Evolutionary conservation across 2,113 vertebrate genomes (phyloP).

Genomic region (Tachycineta bicolor): DNA sequence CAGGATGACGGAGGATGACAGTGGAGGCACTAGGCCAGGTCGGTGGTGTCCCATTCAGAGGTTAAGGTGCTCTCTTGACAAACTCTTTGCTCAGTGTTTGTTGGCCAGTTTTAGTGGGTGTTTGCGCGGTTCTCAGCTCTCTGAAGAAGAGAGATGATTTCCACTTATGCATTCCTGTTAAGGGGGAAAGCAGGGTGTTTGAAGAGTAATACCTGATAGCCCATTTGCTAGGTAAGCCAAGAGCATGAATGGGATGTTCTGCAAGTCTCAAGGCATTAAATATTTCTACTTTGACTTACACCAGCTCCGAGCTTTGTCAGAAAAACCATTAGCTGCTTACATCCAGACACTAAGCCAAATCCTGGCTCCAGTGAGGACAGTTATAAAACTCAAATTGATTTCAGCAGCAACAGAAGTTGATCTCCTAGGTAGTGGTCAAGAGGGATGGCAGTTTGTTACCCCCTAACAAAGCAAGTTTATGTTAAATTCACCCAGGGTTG

Average conservation of each 20-base stretch:
- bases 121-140: neutral
- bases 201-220: neutral
- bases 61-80: neutral
- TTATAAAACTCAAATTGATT: slow-evolving; percentile 21
- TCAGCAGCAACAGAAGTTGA: neutral
- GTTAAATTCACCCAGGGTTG: neutral
- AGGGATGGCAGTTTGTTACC: neutral
- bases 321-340: slow-evolving; percentile 12
- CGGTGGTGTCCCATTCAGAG: neutral
- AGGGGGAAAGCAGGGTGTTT: neutral
- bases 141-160: neutral
- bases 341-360: slow-evolving; percentile 9
- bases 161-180: neutral
- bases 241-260: neutral
- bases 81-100: neutral
- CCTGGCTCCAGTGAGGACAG: slow-evolving; percentile 3
- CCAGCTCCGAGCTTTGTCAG: neutral
- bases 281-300: neutral
- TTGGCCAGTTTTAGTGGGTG: neutral
- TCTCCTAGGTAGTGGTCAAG: neutral
- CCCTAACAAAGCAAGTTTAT: neutral
- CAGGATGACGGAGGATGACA: neutral
- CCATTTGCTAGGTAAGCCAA: neutral
- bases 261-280: neutral
- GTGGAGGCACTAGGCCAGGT: fast-evolving